Evolutionary conservation across 2,797 vertebrate genomes (phyloP).

Genomic region (Silurus aristotelis): DNA sequence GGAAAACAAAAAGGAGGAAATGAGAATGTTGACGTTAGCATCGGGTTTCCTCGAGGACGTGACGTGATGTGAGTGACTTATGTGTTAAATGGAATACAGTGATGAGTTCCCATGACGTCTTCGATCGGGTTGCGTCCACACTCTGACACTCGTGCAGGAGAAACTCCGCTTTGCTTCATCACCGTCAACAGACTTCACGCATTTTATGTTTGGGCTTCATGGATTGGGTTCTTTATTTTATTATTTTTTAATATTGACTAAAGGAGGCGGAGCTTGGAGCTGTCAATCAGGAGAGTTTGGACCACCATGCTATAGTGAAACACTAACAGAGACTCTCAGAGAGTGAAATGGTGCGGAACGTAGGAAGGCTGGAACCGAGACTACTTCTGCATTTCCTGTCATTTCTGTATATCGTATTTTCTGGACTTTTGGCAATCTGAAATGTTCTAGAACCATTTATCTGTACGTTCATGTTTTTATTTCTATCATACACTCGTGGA

Average conservation of each 20-base stretch:
- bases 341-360: not conserved
- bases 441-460: not conserved
- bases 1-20: conserved; percentile 12
- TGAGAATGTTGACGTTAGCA: not conserved
- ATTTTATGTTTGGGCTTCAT: not conserved
- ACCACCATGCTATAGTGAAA: not conserved
- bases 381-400: not conserved
- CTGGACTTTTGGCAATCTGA: not conserved
- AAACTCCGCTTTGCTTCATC: no score
- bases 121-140: not conserved
- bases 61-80: not conserved
- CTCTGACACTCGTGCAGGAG: no score
- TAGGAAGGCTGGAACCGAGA: conserved; percentile 2
- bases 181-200: no score
- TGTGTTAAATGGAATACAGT: not conserved
- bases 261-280: not conserved
- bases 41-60: not conserved
- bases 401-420: conserved; percentile 7
- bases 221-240: not conserved
- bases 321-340: not conserved
- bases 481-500: not conserved
- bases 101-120: not conserved
- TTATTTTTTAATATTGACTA: not conserved
- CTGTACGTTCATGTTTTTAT: not conserved
- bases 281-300: not conserved